phyloP scores from a whole-genome alignment of 2,113 vertebrate genomes.

The Takifugu flavidus region DNA sequence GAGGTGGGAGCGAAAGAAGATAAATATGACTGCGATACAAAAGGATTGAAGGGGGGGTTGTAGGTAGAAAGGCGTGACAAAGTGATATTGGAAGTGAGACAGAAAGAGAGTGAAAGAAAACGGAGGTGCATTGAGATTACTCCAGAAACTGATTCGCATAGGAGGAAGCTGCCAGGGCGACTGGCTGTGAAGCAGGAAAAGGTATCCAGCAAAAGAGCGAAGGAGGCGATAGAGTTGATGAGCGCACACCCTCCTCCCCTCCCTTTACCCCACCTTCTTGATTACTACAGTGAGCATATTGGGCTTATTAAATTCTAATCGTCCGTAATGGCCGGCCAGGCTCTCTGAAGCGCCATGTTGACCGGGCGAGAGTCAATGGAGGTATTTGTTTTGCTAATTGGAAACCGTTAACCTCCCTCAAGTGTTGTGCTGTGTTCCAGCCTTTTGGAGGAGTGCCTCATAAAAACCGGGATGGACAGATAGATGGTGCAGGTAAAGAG shows the following conservation, averaged over 20 bases:
- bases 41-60: constrained; percentile 20
- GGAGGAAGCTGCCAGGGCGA: constrained; percentile 51
- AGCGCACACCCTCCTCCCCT: constrained; percentile 16
- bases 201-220: constrained; percentile 40
- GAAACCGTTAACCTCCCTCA: constrained; percentile 67
- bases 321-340: constrained; percentile 61
- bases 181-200: constrained; percentile 50
- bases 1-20: constrained; percentile 14
- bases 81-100: constrained; percentile 18
- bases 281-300: constrained; percentile 72
- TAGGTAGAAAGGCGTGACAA: constrained; percentile 34
- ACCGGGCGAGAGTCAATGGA: constrained; percentile 54
- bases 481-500: constrained; percentile 7
- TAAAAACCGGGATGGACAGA: constrained; percentile 42
- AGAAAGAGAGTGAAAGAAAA: background rate
- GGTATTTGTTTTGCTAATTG: constrained; percentile 76
- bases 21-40: constrained; percentile 16
- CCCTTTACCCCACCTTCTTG: constrained; percentile 35
- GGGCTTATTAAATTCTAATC: constrained; percentile 74
- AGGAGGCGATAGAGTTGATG: constrained; percentile 13
- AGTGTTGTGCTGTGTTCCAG: constrained; percentile 54
- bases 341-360: constrained; percentile 57
- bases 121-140: constrained; percentile 19
- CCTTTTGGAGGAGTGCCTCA: constrained; percentile 39
- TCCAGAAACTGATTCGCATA: constrained; percentile 43